These are phyloP conservation scores for Valencia hispanica DNA, from an alignment of 2,797 vertebrate genomes.

Conservation along the genomic window DNA sequence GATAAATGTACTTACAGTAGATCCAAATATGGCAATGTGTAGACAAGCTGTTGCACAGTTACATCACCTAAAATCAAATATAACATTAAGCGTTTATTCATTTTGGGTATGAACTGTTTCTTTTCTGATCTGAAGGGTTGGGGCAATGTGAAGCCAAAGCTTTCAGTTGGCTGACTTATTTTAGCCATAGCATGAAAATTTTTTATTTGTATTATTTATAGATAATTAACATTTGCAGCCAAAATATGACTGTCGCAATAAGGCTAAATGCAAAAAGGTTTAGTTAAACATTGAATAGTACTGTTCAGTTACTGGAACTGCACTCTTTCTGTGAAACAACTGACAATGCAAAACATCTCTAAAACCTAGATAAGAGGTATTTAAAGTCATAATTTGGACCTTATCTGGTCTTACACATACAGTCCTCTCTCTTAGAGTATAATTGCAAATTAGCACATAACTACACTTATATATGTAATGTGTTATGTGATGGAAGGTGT, in stretches of 20 bases:
- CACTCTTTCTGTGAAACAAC: slow-evolving; percentile 15
- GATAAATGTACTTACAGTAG: neutral
- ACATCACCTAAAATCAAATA: neutral
- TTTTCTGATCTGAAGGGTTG: neutral
- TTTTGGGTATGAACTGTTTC: neutral
- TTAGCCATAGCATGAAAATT: neutral
- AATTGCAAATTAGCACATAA: slow-evolving; percentile 44
- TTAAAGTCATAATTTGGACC: slow-evolving; percentile 50
- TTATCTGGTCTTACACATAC: slow-evolving; percentile 56
- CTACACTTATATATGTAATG: too few relatives aligned
- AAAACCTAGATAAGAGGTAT: slow-evolving; percentile 48
- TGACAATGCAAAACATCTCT: slow-evolving; percentile 56
- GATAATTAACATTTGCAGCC: neutral
- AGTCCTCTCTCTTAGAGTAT: neutral
- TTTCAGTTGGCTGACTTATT: neutral
- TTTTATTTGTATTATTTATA: too few relatives aligned
- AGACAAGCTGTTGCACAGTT: neutral
- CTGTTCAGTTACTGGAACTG: neutral
- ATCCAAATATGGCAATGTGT: neutral
- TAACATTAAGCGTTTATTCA: neutral
- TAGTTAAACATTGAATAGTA: neutral
- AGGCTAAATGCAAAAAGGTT: too few relatives aligned
- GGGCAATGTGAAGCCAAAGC: neutral
- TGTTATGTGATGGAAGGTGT: slow-evolving; percentile 60
- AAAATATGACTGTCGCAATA: neutral